Evolutionary conservation across 2,113 vertebrate species (phyloP).

Genomic region (Halcyon senegalensis): DNA sequence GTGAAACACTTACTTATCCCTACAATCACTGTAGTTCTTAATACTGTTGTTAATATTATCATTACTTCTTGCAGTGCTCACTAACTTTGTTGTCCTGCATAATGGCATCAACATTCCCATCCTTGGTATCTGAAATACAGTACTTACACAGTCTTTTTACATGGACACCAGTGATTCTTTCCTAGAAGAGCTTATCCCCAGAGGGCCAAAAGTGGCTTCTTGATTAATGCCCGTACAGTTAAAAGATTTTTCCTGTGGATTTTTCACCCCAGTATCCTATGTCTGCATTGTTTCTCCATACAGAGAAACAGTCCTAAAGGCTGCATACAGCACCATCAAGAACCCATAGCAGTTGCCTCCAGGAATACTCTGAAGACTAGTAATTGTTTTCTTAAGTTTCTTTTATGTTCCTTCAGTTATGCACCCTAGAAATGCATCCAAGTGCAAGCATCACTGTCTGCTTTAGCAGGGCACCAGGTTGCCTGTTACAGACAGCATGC

Average conservation of each 20-base stretch:
- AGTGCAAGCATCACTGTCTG: not conserved
- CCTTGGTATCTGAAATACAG: accelerated
- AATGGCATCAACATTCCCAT: not conserved
- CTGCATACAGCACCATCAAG: not conserved
- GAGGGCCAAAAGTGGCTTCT: not conserved
- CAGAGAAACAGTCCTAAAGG: not conserved
- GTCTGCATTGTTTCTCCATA: not conserved
- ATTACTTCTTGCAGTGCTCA: not conserved
- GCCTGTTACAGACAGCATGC: conserved; percentile 47
- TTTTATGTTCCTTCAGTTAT: not conserved
- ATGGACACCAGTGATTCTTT: not conserved
- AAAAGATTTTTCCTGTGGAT: not conserved
- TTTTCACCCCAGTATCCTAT: not conserved
- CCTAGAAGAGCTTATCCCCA: not conserved
- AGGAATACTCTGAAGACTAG: not conserved
- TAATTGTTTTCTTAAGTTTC: not conserved
- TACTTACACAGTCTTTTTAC: not conserved
- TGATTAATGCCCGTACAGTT: not conserved
- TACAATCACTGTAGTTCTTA: not conserved
- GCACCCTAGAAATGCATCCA: not conserved
- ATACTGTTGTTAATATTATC: not conserved
- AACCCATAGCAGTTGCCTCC: not conserved
- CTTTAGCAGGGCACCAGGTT: conserved; percentile 17
- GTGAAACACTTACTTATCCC: not conserved
- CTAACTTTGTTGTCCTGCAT: not conserved